Percentiles rank a stretch among this genome's conserved stretches.
phyloP scores from a whole-genome alignment of 35 echinoderm and acorn worm species.

The Apostichopus japonicus region DNA sequence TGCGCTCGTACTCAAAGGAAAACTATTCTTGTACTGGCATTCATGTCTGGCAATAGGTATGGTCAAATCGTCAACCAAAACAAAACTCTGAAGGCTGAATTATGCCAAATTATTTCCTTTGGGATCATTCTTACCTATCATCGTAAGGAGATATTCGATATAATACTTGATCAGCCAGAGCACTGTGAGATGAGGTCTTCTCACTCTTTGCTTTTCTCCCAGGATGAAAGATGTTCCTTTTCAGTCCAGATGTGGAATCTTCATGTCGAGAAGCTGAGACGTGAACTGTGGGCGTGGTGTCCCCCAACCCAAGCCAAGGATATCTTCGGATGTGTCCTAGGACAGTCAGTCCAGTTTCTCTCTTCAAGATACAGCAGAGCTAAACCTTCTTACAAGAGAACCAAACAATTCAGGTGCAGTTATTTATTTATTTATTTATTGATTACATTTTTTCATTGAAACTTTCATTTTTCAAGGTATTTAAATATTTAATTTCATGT shows the following conservation, averaged over 20 bases:
- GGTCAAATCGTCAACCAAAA: too few species aligned
- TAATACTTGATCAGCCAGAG: too few species aligned
- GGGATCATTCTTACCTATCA: too few species aligned
- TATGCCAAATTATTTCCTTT: too few species aligned
- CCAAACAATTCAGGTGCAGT: constrained; percentile 81
- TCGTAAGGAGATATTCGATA: too few species aligned
- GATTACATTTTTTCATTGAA: too few species aligned
- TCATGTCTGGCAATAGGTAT: too few species aligned
- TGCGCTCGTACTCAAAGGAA: too few species aligned
- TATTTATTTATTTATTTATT: background rate
- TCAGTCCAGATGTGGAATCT: constrained; percentile 93
- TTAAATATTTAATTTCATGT: too few species aligned
- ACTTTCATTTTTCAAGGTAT: too few species aligned
- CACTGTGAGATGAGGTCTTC: background rate
- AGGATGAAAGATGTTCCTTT: constrained; percentile 94
- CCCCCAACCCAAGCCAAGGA: constrained; percentile 54
- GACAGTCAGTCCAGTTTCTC: constrained; percentile 64
- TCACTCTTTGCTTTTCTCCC: background rate
- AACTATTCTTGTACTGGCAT: too few species aligned
- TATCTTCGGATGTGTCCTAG: constrained; percentile 64
- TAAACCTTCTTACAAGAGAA: constrained; percentile 92
- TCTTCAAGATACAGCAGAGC: constrained; percentile 78
- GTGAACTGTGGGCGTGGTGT: constrained; percentile 69
- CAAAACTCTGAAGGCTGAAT: too few species aligned
- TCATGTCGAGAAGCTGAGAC: constrained; percentile 66